These are phyloP conservation scores for Dolichotis patagonum DNA, from an alignment of 2,113 vertebrate genomes.

Conservation along the genomic window DNA sequence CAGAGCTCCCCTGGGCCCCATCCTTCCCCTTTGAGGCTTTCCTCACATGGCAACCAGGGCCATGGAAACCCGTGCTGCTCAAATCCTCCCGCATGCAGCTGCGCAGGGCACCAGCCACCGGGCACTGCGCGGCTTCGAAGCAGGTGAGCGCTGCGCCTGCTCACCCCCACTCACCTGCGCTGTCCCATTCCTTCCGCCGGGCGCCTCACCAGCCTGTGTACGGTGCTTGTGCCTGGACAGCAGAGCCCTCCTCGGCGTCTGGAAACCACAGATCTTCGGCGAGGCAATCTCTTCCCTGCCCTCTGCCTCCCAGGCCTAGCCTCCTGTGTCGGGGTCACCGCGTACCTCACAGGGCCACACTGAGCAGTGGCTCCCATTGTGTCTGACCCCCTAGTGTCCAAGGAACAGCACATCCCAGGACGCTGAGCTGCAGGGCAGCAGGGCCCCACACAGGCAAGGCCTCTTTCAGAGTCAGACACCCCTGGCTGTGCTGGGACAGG, in stretches of 20 bases:
- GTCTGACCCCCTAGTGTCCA: neutral
- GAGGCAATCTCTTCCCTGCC: neutral
- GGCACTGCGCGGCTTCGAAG: fast-evolving
- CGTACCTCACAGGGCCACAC: neutral
- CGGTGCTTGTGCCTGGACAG: neutral
- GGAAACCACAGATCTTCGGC: neutral
- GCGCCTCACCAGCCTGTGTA: neutral
- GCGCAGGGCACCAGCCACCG: too few relatives aligned
- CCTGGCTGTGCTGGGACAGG: neutral
- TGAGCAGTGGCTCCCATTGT: neutral
- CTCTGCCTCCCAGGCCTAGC: neutral
- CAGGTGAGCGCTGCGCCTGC: neutral
- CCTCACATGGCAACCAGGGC: neutral
- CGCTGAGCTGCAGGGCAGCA: neutral
- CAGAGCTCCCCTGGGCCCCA: neutral
- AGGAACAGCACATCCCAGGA: neutral
- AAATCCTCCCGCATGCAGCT: neutral
- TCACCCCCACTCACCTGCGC: neutral
- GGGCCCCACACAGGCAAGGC: too few relatives aligned
- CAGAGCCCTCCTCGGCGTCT: neutral
- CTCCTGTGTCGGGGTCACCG: neutral
- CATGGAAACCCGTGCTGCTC: neutral
- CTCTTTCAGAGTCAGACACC: neutral
- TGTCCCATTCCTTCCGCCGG: neutral
- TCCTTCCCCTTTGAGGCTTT: neutral